Base-by-base conservation (phyloP, 2,888 invertebrate genomes). In the Mythimna lalbum region DNA sequence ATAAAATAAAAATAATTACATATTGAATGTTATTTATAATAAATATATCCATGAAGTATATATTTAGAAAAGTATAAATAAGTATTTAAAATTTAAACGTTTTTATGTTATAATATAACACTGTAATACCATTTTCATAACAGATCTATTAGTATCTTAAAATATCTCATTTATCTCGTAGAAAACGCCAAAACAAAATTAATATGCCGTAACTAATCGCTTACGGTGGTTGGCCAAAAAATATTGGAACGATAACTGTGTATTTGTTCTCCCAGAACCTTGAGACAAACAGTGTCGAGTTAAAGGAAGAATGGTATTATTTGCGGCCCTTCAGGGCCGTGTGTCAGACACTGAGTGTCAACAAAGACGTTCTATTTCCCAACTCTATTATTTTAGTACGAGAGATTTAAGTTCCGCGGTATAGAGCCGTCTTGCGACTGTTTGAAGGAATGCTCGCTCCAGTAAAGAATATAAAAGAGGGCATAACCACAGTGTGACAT, bases 311-410 rank as follows among this genome's bases (percentile, higher is more conserved):
- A 71, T 62, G 52, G 1, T 64, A 53, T 81, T 77, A 82, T 82
- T 79, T 68, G 78, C 63, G 21, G 59, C 33, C 63, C 65, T 65
- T 71, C 75, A 74, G 60, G 64, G 66, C 83, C 69, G 86, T 89
- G 85, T 89, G 85, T 87, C 79, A 60, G 82, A 56, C 70, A 64
- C 59, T 27, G 73, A 83, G 82, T 84, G 86, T 85, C 87, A 88
- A 91, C 87, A 87, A 87, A 89, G 88, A 87, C 84, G 82, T 89
- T 86, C 87, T 84, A 86, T 86, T 86, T 85, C 77, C 75, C 84
- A 85, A 87, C 86, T 88, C 82, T 90, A 88, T 89, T 90, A 89
- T 90, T 90, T 89, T 88, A 90, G 88, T 88, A 85, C 83, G 81
- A 85, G 81, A 88, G 86, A 89, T 90, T 90, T 88, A 89, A 89